Conservation (phyloP, 2,797 vertebrate species). For the Trachurus trachurus region DNA sequence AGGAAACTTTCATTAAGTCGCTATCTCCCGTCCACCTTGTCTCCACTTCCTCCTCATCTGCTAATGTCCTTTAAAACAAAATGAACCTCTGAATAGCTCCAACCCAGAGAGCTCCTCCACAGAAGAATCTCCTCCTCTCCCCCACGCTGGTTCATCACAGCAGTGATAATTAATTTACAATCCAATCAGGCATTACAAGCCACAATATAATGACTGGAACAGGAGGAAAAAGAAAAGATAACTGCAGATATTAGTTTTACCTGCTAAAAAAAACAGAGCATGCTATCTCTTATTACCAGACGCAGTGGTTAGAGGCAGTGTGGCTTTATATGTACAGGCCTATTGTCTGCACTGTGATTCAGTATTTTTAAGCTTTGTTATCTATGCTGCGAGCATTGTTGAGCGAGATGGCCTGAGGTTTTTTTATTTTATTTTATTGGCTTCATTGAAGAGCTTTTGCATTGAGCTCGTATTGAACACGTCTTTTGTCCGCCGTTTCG, state of each 20-base stretch:
- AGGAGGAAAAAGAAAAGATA: constrained; percentile 2
- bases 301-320: constrained; percentile 14
- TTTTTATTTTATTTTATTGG: constrained; percentile 30
- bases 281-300: constrained; percentile 64
- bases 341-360: constrained; percentile 53
- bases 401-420: constrained; percentile 41
- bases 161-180: constrained; percentile 71
- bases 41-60: constrained; percentile 51
- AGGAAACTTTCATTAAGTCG: constrained; percentile 74
- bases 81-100: constrained; percentile 70
- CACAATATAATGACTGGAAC: constrained; percentile 55
- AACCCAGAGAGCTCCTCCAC: constrained; percentile 26
- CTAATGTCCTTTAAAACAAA: constrained; percentile 72
- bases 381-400: constrained; percentile 45
- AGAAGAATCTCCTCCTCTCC: constrained; percentile 41
- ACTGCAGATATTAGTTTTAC: constrained; percentile 64
- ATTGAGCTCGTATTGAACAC: constrained; percentile 23
- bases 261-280: constrained; percentile 46
- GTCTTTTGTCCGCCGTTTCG: constrained; percentile 46
- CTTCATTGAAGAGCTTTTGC: constrained; percentile 35
- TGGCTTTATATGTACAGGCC: constrained; percentile 33
- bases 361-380: constrained; percentile 46
- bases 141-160: constrained; percentile 57
- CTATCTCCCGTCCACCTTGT: constrained; percentile 62
- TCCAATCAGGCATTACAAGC: constrained; percentile 58